Percentiles rank a stretch among this genome's conserved stretches.
Conservation (phyloP, 2,113 vertebrate species). For the Sturnus vulgaris region DNA sequence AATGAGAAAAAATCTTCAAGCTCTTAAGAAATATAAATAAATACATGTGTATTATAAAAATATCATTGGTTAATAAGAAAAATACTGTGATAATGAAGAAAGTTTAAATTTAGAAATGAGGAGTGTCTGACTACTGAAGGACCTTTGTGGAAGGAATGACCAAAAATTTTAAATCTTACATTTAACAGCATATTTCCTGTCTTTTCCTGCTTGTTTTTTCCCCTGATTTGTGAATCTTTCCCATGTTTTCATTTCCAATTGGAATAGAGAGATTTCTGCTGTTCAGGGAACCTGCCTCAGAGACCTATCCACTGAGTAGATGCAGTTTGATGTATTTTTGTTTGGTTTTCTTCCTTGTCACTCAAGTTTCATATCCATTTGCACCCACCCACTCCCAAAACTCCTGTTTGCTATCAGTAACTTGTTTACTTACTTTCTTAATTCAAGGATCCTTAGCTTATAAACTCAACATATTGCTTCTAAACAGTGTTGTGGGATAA, state of each 20-base stretch:
- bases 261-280: not conserved
- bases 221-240: not conserved
- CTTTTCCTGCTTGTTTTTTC: not conserved
- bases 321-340: not conserved
- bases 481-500: not conserved
- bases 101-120: not conserved
- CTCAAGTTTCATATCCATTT: not conserved
- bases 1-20: not conserved
- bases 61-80: not conserved
- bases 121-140: not conserved
- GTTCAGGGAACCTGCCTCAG: not conserved
- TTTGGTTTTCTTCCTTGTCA: not conserved
- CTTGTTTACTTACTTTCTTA: constrained; percentile 1
- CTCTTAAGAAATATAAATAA: not conserved
- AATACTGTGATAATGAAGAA: not conserved
- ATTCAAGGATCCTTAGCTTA: not conserved
- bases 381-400: not conserved
- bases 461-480: not conserved
- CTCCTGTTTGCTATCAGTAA: not conserved
- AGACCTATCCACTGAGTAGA: not conserved
- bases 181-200: not conserved
- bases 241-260: not conserved
- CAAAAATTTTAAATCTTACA: not conserved
- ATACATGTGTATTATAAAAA: not conserved
- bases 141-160: not conserved